Evolutionary conservation across 2,113 vertebrate species (phyloP), one percentile per base, ranked within the genome.

Genomic region (Scatophagus argus): DNA sequence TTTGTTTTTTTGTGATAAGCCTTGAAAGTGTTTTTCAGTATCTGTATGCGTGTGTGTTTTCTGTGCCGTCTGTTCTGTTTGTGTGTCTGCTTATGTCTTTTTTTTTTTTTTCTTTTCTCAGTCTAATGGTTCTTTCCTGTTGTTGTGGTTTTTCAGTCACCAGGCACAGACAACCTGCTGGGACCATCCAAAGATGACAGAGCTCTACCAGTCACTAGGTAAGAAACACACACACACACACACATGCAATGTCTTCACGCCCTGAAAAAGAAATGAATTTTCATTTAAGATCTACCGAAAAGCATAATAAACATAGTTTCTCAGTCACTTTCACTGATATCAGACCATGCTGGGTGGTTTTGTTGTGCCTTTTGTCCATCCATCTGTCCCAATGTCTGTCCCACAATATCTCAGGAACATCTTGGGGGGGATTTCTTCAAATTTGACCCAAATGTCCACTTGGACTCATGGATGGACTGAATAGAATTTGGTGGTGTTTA

Each of bases 171-270:
- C 97, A 0, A 99, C 97, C 60, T 97, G 96, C 85, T 99, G 97
- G 97, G 97, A 99, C 90, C 97, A 99, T 90, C 97, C 97, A 54
- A 98, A 97, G 94, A 98, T 99, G 97, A 97, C 95, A 0, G 97
- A 98, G 58, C 96, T 99, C 31, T 98, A 98, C 90, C 96, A 97
- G 46, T 97, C 97, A n/a, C 93, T 99, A 63, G 96, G 97, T 99
- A 90, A 29, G 77, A 56, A 58, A 51, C 41, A 62, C 31, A 29
- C 59, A 49, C 46, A 46, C 44, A 51, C 27, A 61, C 27, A 29
- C 59, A 39, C 62, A 55, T 61, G 51, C 46, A 2, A 2, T 27
- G n/a, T 52, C 29, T 76, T 12, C 19, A 27, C 5, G 17, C 38
- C 12, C 19, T 27, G 10, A 44, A 51, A 41, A 56, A 34, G 10